Evolutionary conservation across 2,113 vertebrate species (phyloP).

Genomic region (Poecilia latipinna): DNA sequence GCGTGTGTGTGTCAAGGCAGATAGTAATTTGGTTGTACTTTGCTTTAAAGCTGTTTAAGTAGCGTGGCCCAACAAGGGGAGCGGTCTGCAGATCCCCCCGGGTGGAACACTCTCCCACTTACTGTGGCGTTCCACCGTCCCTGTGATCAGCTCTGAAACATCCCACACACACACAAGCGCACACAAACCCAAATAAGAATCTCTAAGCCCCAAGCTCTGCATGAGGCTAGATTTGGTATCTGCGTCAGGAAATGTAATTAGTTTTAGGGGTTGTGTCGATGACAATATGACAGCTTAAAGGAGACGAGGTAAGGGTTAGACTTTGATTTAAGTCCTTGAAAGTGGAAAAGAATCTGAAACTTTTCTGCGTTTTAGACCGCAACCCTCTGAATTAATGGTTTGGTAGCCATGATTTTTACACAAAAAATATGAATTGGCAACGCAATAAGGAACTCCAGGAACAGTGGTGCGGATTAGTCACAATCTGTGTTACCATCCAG

Average conservation of each 20-base stretch:
- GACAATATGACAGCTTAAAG: neutral
- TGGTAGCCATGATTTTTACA: neutral
- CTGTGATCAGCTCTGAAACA: constrained; percentile 64
- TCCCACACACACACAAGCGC: constrained; percentile 42
- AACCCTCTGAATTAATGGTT: neutral
- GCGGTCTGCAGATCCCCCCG: constrained; percentile 44
- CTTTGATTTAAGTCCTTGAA: neutral
- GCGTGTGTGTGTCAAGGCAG: constrained; percentile 12
- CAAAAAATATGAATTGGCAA: too few relatives aligned
- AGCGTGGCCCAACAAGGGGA: constrained; percentile 48
- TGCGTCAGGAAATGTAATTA: neutral
- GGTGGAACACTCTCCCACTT: constrained; percentile 67
- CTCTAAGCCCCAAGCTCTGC: constrained; percentile 4
- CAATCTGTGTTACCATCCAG: too few relatives aligned
- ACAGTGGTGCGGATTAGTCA: too few relatives aligned
- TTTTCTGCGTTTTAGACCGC: neutral
- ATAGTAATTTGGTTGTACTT: constrained; percentile 43
- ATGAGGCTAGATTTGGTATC: neutral
- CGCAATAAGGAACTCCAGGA: too few relatives aligned
- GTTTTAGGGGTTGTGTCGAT: too few relatives aligned
- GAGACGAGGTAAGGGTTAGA: neutral
- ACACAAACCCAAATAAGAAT: neutral
- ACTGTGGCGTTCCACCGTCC: constrained; percentile 53
- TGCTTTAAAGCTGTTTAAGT: constrained; percentile 47
- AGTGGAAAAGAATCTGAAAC: neutral